Evolutionary conservation across 2,797 vertebrate genomes (phyloP).

Genomic region (Acanthis flammea): DNA sequence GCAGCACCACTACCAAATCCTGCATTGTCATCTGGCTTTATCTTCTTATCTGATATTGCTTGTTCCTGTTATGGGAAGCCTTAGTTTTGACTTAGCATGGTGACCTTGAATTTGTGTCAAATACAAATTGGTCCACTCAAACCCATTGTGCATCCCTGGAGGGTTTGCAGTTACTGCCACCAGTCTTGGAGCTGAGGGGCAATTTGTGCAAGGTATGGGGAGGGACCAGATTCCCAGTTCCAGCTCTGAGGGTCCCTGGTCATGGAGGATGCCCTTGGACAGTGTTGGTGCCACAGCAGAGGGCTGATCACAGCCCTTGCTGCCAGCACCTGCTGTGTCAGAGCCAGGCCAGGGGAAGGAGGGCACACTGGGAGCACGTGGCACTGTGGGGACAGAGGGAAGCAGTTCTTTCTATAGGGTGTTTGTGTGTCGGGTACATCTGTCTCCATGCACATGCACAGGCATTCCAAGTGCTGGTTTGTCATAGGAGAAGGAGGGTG

Average conservation of each 20-base stretch:
- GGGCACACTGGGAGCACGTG: rapidly evolving
- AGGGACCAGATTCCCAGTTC: not conserved
- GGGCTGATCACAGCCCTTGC: not conserved
- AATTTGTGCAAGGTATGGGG: not conserved
- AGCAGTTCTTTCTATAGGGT: not conserved
- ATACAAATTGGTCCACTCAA: not conserved
- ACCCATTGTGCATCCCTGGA: not conserved
- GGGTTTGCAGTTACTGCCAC: not conserved
- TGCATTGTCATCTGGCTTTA: not conserved
- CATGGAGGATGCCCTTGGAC: not conserved
- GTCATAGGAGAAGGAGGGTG: not conserved
- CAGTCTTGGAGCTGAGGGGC: not conserved
- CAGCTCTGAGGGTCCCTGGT: not conserved
- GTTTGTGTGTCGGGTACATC: not conserved
- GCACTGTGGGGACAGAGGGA: rapidly evolving
- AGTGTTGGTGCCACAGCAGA: not conserved
- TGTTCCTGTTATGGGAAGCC: not conserved
- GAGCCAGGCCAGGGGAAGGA: not conserved
- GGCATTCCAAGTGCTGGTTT: not conserved
- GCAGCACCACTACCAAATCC: not conserved
- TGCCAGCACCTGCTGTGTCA: not conserved
- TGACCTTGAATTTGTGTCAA: not conserved
- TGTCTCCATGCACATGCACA: not conserved
- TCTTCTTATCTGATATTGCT: not conserved
- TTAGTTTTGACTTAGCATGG: not conserved